These are phyloP conservation scores for Serranus cabrilla DNA, from an alignment of 2,797 vertebrate genomes.

Conservation along the genomic window DNA sequence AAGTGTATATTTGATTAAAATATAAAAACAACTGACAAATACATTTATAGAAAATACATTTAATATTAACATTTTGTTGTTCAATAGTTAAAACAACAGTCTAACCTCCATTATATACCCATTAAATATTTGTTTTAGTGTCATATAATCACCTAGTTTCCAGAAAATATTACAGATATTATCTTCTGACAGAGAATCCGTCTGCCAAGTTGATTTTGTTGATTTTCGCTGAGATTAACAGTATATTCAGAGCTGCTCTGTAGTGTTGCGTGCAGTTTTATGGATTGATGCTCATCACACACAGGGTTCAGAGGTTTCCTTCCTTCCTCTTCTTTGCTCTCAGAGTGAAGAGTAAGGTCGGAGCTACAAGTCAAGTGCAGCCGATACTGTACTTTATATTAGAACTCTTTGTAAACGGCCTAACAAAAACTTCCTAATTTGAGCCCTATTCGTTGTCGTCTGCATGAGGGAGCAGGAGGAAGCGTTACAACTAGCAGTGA, in stretches of 20 bases:
- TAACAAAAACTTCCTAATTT: constrained; percentile 43
- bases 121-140: background rate
- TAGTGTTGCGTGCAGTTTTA: constrained; percentile 41
- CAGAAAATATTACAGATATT: no score
- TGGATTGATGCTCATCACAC: constrained; percentile 41
- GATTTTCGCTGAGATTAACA: constrained; percentile 29
- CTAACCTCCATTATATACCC: accelerated
- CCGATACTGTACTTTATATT: background rate
- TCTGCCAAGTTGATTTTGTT: constrained; percentile 30
- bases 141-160: no score
- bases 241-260: constrained; percentile 6
- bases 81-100: background rate
- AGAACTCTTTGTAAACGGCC: constrained; percentile 23
- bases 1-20: background rate
- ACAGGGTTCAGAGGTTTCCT: constrained; percentile 4
- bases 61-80: background rate
- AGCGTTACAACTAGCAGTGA: constrained; percentile 60
- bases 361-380: background rate
- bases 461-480: constrained; percentile 65
- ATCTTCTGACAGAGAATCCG: background rate
- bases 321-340: background rate
- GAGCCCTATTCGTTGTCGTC: constrained; percentile 31
- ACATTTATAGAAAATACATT: background rate
- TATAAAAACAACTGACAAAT: background rate
- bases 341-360: constrained; percentile 7